Base-by-base conservation (phyloP, 1,140 invertebrate genomes). In the Anagrus nilaparvatae region DNA sequence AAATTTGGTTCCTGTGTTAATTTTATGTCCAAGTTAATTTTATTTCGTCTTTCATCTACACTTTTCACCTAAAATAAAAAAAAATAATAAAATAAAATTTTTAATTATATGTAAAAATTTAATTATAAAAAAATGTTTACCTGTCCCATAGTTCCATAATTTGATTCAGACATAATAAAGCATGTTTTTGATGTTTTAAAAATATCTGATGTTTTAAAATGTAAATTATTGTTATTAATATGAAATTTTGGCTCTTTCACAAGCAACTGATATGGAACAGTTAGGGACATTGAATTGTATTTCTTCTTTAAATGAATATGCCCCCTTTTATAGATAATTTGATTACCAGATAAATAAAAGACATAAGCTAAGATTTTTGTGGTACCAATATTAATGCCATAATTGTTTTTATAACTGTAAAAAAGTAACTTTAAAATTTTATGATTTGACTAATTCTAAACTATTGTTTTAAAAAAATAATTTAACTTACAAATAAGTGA, bases 81-180 rank as follows among this genome's bases (percentile, higher is more conserved):
- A 14, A 29, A 43, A 54, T 32, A n/a, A n/a, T n/a, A n/a, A 40
- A 27, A 31, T 32, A 38, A 16, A 24, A 23, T 24, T 27, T 36
- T 14, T 14, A 34, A 35, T 31, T 31, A n/a, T 6, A n/a, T 6
- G n/a, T 14, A 14, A 31, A 6, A 25, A 7, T 29, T n/a, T 5
- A 29, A 29, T 33, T 37, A 38, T 19, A 47, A 44, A 46, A 7
- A 40, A 16, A 38, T 48, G 21, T 20, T 19, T 19, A 88, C 84
- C 51, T 78, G 74, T 30, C 81, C 87, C 53, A 77, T 70, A 35
- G 75, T 74, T 9, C 88, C 90, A 63, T 89, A 93, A 65, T 86
- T 78, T 3, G 79, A 81, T 45, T 76, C 72, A 0, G 78, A 78
- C 7, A 92, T 59, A 62, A 89, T 78, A 56, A 92, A 93, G 37